A percentile compares a stretch with the other conserved stretches of the same genome.
These are phyloP conservation scores for Hippocampus abdominalis DNA, from an alignment of 2,113 vertebrate genomes.

Conservation along the genomic window DNA sequence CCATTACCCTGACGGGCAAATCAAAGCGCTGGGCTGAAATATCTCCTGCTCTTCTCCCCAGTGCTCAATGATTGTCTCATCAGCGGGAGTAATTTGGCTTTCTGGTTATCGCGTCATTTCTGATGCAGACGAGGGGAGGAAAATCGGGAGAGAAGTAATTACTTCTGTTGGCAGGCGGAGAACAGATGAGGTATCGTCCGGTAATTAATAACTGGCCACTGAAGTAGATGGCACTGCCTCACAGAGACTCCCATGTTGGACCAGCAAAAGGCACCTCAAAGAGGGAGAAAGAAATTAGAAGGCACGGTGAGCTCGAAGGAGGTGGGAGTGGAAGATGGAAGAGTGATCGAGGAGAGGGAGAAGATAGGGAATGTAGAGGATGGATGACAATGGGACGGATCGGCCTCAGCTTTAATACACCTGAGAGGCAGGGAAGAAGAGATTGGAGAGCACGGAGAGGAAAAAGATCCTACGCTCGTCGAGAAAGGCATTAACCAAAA, in stretches of 20 bases:
- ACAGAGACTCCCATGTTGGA: conserved; percentile 32
- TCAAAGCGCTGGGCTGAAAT: conserved; percentile 47
- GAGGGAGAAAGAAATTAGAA: conserved; percentile 43
- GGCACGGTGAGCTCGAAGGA: conserved; percentile 32
- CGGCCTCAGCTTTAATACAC: conserved; percentile 38
- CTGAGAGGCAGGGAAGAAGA: conserved; percentile 24
- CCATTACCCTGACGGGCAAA: conserved; percentile 45
- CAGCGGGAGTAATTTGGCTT: conserved; percentile 68
- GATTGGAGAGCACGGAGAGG: conserved; percentile 12
- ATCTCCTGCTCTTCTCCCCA: conserved; percentile 43
- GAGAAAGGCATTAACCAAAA: conserved; percentile 24
- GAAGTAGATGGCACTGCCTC: conserved; percentile 45
- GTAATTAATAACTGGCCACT: conserved; percentile 68
- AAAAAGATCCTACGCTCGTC: conserved; percentile 10
- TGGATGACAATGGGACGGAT: conserved; percentile 57
- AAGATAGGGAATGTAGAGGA: conserved; percentile 55
- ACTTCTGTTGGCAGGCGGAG: conserved; percentile 57
- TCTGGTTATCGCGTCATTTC: conserved; percentile 69
- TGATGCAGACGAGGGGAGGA: conserved; percentile 54
- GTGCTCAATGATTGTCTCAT: conserved; percentile 68
- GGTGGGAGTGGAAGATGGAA: conserved; percentile 34
- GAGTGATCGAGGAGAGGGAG: conserved; percentile 37
- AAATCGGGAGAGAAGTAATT: conserved; percentile 57
- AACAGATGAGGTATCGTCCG: conserved; percentile 57
- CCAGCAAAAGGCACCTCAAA: conserved; percentile 56